Evolutionary conservation across 1,140 invertebrate genomes (phyloP).

Genomic region (Dinoponera quadriceps): DNA sequence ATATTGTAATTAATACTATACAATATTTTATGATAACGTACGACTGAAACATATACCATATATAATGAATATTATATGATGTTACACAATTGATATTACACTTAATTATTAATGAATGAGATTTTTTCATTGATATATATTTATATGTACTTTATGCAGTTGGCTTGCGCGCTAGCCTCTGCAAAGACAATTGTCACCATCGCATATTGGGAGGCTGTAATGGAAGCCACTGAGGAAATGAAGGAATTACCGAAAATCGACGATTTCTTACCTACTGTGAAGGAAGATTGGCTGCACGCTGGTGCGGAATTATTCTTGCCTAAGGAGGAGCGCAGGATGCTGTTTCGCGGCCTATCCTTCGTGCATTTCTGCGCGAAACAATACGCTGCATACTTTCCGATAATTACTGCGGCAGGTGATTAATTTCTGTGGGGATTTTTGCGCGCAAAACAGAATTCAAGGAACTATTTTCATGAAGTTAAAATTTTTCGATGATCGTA

Average conservation of each 20-base stretch:
- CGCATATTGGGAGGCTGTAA: conserved; percentile 87
- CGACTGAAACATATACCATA: no score
- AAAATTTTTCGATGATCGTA: neutral
- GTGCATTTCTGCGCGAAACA: conserved; percentile 39
- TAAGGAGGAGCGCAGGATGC: conserved; percentile 33
- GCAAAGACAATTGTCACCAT: conserved; percentile 88
- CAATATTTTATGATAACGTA: no score
- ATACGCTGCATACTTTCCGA: neutral
- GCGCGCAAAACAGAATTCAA: neutral
- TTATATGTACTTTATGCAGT: conserved; percentile 68
- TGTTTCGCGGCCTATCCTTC: conserved; percentile 47
- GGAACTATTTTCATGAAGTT: neutral
- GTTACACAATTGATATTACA: neutral
- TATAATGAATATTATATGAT: neutral
- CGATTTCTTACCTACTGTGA: conserved; percentile 46
- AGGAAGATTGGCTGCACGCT: conserved; percentile 38
- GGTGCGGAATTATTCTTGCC: conserved; percentile 12
- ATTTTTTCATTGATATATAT: neutral
- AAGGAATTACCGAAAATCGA: conserved; percentile 39
- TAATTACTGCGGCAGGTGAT: conserved; percentile 53
- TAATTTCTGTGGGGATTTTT: neutral
- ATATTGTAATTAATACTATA: neutral
- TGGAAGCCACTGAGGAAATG: conserved; percentile 78
- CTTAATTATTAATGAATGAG: neutral
- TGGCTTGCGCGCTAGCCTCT: conserved; percentile 88